Percentiles rank a stretch among this genome's conserved stretches.
Evolutionary conservation across 2,113 vertebrate species (phyloP).

Genomic region (Falcunculus frontatus): DNA sequence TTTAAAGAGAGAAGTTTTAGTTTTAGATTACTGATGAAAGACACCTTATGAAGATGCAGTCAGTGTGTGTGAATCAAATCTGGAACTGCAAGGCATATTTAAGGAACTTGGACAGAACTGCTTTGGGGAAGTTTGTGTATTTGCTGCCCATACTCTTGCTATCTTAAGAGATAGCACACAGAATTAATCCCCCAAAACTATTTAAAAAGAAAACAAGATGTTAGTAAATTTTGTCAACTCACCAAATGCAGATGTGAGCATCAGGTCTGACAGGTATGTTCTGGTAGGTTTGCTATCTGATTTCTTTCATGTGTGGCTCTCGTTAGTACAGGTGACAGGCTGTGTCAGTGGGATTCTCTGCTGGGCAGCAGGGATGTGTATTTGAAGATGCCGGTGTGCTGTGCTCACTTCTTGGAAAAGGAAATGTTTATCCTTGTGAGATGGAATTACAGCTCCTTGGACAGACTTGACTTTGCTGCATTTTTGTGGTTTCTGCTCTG

Average conservation of each 20-base stretch:
- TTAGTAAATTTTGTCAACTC: neutral
- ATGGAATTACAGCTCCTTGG: conserved; percentile 87
- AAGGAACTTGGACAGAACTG: neutral
- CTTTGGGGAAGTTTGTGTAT: neutral
- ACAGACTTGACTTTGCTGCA: conserved; percentile 85
- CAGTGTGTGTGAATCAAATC: neutral
- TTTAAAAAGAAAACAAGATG: conserved; percentile 14
- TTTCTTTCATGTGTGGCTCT: neutral
- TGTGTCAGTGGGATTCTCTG: conserved; percentile 3
- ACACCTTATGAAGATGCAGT: neutral
- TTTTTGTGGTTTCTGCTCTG: conserved; percentile 92
- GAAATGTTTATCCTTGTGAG: conserved; percentile 83
- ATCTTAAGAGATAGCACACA: neutral
- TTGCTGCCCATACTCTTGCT: neutral
- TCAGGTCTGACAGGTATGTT: neutral
- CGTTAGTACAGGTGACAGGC: conserved; percentile 8
- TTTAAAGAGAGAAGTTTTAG: neutral
- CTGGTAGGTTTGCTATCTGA: neutral
- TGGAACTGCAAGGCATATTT: neutral
- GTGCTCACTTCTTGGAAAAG: conserved; percentile 79
- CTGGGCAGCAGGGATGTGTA: conserved; percentile 15
- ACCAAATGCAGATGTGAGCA: neutral
- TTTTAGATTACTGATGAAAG: neutral
- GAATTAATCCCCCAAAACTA: neutral
- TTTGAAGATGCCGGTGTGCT: conserved; percentile 61